These are phyloP conservation scores for Novumbra hubbsi DNA, from an alignment of 2,797 vertebrate species.

Conservation along the genomic window DNA sequence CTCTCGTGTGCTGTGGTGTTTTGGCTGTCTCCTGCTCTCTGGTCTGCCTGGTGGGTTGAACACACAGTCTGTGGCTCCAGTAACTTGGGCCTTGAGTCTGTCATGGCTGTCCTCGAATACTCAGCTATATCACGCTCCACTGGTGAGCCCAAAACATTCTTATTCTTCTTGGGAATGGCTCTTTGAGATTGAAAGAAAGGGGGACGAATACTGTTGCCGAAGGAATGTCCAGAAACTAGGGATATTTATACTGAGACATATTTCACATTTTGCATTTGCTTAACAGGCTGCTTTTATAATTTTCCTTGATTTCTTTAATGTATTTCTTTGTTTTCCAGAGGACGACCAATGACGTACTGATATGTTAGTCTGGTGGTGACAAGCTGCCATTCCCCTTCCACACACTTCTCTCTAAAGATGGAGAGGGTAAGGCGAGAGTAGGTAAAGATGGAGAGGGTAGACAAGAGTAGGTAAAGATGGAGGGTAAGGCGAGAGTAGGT, in stretches of 20 bases:
- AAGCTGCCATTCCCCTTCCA: background rate
- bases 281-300: background rate
- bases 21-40: slow-evolving; percentile 15
- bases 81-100: slow-evolving; percentile 27
- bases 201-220: background rate
- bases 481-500: background rate
- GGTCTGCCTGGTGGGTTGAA: slow-evolving; percentile 5
- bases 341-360: background rate
- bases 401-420: background rate
- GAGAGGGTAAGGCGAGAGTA: background rate
- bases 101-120: slow-evolving; percentile 38
- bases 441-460: background rate
- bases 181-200: slow-evolving; percentile 14
- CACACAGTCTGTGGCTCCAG: slow-evolving; percentile 21
- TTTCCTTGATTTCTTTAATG: too few relatives aligned
- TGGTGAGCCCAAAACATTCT: slow-evolving; percentile 31
- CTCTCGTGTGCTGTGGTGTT: slow-evolving; percentile 19
- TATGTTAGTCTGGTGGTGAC: background rate
- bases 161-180: slow-evolving; percentile 8
- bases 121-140: slow-evolving; percentile 25
- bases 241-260: slow-evolving; percentile 1
- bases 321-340: background rate
- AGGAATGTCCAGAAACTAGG: background rate
- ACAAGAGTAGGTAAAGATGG: background rate
- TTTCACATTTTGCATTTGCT: background rate